These are phyloP conservation scores for Macaria notata DNA, from an alignment of 2,888 invertebrate genomes.

Conservation along the genomic window DNA sequence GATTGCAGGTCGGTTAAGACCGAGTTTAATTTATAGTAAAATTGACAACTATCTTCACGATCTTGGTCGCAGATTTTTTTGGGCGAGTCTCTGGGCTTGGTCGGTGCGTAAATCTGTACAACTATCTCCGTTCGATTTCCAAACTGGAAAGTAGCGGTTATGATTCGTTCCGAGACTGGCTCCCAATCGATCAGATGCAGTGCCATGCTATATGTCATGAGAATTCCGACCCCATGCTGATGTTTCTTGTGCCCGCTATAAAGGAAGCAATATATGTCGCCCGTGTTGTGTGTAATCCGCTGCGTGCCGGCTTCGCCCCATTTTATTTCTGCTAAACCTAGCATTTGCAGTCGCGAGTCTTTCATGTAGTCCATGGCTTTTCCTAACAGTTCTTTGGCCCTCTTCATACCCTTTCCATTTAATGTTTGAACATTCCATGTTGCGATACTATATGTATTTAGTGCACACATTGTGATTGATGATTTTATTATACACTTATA, in stretches of 20 bases:
- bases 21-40: background rate
- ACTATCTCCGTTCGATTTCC: background rate
- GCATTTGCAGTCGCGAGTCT: background rate
- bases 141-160: conserved; percentile 3
- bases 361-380: background rate
- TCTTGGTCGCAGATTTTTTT: background rate
- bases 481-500: no score
- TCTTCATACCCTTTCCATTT: background rate
- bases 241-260: background rate
- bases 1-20: background rate
- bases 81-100: background rate
- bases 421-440: background rate
- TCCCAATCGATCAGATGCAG: conserved; percentile 1
- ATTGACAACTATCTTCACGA: background rate
- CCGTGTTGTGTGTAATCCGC: background rate
- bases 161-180: conserved; percentile 3
- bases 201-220: background rate
- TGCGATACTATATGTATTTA: background rate
- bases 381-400: background rate
- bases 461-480: background rate
- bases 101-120: conserved; percentile 5
- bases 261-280: background rate
- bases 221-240: conserved; percentile 1
- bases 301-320: background rate
- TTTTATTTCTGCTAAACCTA: background rate